Base-by-base conservation (phyloP, 2,797 vertebrate genomes). In the Microhierax caerulescens region DNA sequence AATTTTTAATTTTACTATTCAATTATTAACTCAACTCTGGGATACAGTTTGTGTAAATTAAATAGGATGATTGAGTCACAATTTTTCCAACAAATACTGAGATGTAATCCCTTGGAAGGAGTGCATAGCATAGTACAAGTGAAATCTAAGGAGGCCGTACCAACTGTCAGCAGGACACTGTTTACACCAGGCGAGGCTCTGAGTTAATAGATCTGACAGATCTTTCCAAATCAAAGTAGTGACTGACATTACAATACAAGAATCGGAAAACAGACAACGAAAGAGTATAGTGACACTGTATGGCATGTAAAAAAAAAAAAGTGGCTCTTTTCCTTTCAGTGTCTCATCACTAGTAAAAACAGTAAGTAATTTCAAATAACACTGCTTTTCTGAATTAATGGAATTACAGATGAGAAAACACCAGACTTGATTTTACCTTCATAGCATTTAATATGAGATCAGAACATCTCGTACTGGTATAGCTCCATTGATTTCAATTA, bases 401-500 rank as follows among this genome's bases (percentile, higher is more conserved):
- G 21, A 89, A 93, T 86, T 89, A 73, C 45, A 76, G 32, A 85
- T 67, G 41, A 93, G 70, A 91, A 95, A 93, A 95, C 56, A 76
- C 2, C 57, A 24, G 59, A 36, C 30, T 86, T 92, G 48, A 82
- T 89, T 95, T 95, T 87, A 88, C 45, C 41, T 73, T 96, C 34
- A 64, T 41, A 88, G 47, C 51, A 78, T 56, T 90, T 95, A 84
- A 92, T 73, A 86, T 37, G 67, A 76, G 39, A 95, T 86, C 48
- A 82, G 84, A 81, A 76, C 30, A 59, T 54, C 77, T 89, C 24
- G 2, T 57, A 70, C 23, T 60, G 51, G 51, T 74, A 92, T 20
- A 92, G 68, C 53, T 72, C 34, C 60, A 89, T 45, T 92, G 93
- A 94, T 89, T 95, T 94, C 83, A 96, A 89, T 93, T 92, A 94